These are phyloP conservation scores for Theristicus caerulescens DNA, from an alignment of 2,113 vertebrate genomes.

Conservation along the genomic window DNA sequence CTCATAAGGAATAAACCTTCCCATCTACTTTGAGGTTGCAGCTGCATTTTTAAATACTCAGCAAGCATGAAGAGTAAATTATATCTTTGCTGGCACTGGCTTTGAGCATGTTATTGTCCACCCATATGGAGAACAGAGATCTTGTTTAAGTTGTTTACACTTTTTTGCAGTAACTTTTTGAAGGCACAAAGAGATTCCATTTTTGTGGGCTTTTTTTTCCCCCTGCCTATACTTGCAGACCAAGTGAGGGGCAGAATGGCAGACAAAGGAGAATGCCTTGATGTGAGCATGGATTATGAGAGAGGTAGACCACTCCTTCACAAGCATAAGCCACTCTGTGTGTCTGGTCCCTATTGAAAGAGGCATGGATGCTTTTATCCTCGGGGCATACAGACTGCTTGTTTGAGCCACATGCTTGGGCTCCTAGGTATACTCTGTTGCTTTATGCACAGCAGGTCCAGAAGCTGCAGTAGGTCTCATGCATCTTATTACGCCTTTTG, in stretches of 20 bases:
- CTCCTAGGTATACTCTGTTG: accelerated
- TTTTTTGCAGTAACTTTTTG: background rate
- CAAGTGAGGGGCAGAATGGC: background rate
- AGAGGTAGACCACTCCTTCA: background rate
- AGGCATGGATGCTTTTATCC: background rate
- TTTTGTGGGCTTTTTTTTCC: accelerated
- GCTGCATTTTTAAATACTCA: background rate
- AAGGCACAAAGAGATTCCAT: background rate
- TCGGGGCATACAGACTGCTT: accelerated
- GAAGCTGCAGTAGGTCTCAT: background rate
- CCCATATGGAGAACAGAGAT: background rate
- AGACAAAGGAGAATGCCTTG: background rate
- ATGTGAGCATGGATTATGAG: background rate
- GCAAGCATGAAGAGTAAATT: background rate
- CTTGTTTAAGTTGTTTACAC: background rate
- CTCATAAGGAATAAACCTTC: background rate
- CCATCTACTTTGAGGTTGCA: background rate
- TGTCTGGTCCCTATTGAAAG: accelerated
- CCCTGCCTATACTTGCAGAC: background rate
- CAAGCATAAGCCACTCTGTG: accelerated
- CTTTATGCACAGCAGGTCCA: background rate
- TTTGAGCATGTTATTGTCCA: background rate
- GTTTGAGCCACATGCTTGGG: accelerated
- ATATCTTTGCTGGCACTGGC: background rate
- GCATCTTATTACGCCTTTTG: background rate